These are phyloP conservation scores for Macroramphosus scolopax DNA, from an alignment of 2,797 vertebrate genomes.

Conservation along the genomic window DNA sequence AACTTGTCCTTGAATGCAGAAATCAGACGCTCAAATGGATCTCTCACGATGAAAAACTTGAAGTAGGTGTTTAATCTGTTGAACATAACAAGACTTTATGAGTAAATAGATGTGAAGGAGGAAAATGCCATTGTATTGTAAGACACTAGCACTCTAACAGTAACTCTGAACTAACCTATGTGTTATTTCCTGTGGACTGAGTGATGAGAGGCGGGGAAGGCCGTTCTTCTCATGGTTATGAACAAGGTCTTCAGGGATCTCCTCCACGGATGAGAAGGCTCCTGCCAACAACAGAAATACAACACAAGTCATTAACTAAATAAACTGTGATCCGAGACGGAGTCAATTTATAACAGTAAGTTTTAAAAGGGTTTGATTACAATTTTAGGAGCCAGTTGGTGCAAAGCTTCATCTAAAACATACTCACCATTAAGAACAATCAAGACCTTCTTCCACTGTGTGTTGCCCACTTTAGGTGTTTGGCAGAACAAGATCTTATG, in stretches of 20 bases:
- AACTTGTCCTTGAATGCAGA: conserved; percentile 99
- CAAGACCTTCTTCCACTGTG: conserved; percentile 99
- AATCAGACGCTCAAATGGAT: conserved; percentile 95
- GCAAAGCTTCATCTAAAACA: rapidly evolving
- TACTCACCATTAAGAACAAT: conserved; percentile 93
- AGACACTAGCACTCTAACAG: neutral
- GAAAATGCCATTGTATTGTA: too few species aligned
- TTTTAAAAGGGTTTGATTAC: too few species aligned
- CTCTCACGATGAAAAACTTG: conserved; percentile 97
- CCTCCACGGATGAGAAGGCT: conserved; percentile 87
- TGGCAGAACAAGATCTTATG: conserved; percentile 98
- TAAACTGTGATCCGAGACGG: too few species aligned
- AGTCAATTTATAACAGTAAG: too few species aligned
- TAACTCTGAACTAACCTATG: conserved; percentile 77
- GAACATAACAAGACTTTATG: neutral
- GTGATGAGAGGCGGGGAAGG: conserved; percentile 91
- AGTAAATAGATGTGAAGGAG: too few species aligned
- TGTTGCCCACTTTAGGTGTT: conserved; percentile 99
- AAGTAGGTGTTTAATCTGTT: conserved; percentile 91
- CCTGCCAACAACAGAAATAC: conserved; percentile 68
- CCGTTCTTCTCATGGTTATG: conserved; percentile 97
- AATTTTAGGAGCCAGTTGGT: too few species aligned
- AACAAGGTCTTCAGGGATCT: conserved; percentile 94
- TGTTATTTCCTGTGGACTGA: conserved; percentile 83
- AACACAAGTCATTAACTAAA: neutral